These are phyloP conservation scores for Falco rusticolus DNA, from an alignment of 2,797 vertebrate species.

Conservation along the genomic window DNA sequence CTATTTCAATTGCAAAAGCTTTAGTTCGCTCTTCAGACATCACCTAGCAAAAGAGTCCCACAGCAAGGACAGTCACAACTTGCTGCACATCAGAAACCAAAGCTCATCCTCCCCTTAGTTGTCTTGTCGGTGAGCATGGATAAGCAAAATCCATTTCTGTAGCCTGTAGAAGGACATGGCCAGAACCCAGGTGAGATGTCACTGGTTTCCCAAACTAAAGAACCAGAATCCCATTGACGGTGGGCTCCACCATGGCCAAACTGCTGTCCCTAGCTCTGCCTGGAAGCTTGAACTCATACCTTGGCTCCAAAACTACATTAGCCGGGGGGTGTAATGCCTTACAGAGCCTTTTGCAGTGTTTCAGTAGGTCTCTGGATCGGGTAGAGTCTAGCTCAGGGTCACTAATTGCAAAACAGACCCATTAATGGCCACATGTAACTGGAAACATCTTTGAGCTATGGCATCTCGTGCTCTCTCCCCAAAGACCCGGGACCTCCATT, in stretches of 20 bases:
- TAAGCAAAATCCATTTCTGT: background rate
- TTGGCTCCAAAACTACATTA: background rate
- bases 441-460: background rate
- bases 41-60: no score
- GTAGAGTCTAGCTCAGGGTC: background rate
- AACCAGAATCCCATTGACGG: background rate
- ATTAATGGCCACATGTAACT: background rate
- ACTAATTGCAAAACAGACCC: background rate
- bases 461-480: background rate
- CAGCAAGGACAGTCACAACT: background rate
- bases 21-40: background rate
- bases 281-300: background rate
- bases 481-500: background rate
- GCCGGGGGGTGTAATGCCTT: background rate
- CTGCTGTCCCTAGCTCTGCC: background rate
- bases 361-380: background rate
- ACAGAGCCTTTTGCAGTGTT: background rate
- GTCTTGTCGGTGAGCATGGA: background rate
- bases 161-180: background rate
- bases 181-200: background rate
- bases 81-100: background rate
- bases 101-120: background rate
- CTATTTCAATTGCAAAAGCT: background rate
- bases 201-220: background rate
- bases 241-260: background rate